These are phyloP conservation scores for Lethrus apterus DNA, from an alignment of 1,140 invertebrate species.

Conservation along the genomic window DNA sequence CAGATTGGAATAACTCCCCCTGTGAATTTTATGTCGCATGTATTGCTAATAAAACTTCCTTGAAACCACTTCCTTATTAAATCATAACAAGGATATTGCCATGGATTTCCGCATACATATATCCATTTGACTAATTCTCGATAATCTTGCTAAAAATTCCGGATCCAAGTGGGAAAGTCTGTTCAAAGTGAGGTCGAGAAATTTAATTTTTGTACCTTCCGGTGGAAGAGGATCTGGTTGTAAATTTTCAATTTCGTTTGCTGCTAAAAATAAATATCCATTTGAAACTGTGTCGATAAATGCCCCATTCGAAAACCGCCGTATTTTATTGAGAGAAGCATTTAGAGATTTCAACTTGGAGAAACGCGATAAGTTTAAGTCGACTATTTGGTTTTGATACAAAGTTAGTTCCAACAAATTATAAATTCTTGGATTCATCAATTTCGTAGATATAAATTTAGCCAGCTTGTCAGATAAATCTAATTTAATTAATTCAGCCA, in stretches of 20 bases:
- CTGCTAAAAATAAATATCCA: constrained; percentile 2
- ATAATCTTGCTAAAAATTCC: constrained; percentile 14
- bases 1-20: constrained; percentile 18
- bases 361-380: constrained; percentile 13
- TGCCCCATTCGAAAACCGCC: constrained; percentile 2
- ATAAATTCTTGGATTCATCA: constrained; percentile 7
- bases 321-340: constrained; percentile 16
- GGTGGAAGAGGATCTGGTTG: constrained; percentile 15
- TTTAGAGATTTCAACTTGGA: constrained; percentile 15
- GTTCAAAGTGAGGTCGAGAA: constrained; percentile 20
- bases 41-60: constrained; percentile 11
- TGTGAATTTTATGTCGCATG: constrained; percentile 17
- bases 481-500: constrained; percentile 14
- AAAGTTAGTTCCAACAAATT: constrained; percentile 14
- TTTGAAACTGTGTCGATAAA: constrained; percentile 15
- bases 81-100: constrained; percentile 21
- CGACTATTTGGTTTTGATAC: constrained; percentile 15
- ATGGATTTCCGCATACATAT: constrained; percentile 23
- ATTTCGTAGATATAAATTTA: constrained; percentile 6
- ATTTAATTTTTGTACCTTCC: neutral
- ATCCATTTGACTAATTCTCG: constrained; percentile 13
- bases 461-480: constrained; percentile 18
- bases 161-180: constrained; percentile 18
- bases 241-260: constrained; percentile 17
- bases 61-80: constrained; percentile 13